Percentiles rank a stretch among this genome's conserved stretches.
Conservation (phyloP, 1,140 invertebrate species). For the Hyles euphorbiae region DNA sequence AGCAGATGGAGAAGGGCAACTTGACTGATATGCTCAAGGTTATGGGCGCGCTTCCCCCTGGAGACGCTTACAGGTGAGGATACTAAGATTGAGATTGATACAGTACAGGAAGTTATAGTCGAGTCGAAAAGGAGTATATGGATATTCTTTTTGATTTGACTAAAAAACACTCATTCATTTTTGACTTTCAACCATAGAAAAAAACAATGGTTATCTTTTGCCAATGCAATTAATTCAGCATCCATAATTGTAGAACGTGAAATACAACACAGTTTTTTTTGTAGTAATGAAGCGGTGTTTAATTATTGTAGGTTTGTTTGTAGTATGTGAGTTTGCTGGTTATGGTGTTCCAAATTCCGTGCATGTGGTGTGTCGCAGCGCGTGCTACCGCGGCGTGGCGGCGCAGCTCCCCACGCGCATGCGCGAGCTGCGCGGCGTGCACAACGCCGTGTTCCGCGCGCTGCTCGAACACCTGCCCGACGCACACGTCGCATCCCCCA, state of each 20-base stretch:
- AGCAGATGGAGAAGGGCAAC: neutral
- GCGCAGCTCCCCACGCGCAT: constrained; percentile 17
- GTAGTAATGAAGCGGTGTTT: neutral
- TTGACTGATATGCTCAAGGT: constrained; percentile 15
- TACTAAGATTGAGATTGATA: neutral
- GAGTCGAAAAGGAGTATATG: too few relatives aligned
- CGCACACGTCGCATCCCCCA: constrained; percentile 12
- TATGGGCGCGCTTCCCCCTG: constrained; percentile 22
- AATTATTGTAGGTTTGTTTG: neutral
- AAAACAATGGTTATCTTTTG: too few relatives aligned
- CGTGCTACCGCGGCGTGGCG: constrained; percentile 15
- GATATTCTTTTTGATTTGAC: too few relatives aligned
- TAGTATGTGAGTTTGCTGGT: constrained; percentile 1
- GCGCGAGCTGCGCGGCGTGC: constrained; percentile 11
- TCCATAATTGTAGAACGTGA: neutral
- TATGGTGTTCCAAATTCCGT: neutral
- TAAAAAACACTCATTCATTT: too few relatives aligned
- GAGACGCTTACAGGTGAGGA: constrained; percentile 19
- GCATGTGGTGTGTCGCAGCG: constrained; percentile 13
- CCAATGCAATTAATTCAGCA: too few relatives aligned
- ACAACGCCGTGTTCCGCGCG: constrained; percentile 16
- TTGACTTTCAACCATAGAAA: too few relatives aligned
- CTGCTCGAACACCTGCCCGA: constrained; percentile 20
- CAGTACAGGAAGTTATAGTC: too few relatives aligned
- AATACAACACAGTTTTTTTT: neutral